Evolutionary conservation across 2,113 vertebrate genomes (phyloP).

Genomic region (Rissa tridactyla): DNA sequence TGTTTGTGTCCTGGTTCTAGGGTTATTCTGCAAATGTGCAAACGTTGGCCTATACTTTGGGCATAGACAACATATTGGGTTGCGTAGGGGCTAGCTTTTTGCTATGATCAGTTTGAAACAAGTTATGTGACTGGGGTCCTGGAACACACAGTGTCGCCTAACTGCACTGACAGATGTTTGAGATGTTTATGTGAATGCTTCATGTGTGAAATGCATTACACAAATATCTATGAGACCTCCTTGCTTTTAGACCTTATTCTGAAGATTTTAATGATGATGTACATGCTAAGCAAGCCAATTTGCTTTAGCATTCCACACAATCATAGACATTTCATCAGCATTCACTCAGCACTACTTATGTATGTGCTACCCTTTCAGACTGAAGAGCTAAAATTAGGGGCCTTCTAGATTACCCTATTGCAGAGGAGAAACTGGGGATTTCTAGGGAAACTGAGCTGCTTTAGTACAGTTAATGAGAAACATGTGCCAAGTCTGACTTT

Average conservation of each 20-base stretch:
- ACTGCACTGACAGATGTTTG: neutral
- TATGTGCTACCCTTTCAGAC: slow-evolving; percentile 14
- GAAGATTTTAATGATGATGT: neutral
- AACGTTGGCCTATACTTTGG: neutral
- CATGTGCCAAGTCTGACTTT: slow-evolving; percentile 46
- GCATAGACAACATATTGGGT: neutral
- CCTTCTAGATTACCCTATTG: slow-evolving; percentile 33
- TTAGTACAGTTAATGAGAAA: slow-evolving; percentile 52
- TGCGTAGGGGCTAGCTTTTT: neutral
- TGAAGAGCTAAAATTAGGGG: slow-evolving; percentile 44
- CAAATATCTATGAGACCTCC: neutral
- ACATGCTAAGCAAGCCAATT: neutral
- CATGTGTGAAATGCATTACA: neutral
- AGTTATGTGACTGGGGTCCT: neutral
- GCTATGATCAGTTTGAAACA: neutral
- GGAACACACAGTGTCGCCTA: neutral
- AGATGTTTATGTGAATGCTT: neutral
- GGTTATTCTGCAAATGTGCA: neutral
- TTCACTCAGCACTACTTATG: slow-evolving; percentile 24
- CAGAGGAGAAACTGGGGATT: slow-evolving; percentile 31
- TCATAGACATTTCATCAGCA: slow-evolving; percentile 23
- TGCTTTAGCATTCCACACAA: neutral
- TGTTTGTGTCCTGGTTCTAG: neutral
- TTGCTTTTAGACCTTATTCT: neutral
- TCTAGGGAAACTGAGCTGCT: slow-evolving; percentile 22